These are phyloP conservation scores for Natator depressus DNA, from an alignment of 2,113 vertebrate genomes.

Conservation along the genomic window DNA sequence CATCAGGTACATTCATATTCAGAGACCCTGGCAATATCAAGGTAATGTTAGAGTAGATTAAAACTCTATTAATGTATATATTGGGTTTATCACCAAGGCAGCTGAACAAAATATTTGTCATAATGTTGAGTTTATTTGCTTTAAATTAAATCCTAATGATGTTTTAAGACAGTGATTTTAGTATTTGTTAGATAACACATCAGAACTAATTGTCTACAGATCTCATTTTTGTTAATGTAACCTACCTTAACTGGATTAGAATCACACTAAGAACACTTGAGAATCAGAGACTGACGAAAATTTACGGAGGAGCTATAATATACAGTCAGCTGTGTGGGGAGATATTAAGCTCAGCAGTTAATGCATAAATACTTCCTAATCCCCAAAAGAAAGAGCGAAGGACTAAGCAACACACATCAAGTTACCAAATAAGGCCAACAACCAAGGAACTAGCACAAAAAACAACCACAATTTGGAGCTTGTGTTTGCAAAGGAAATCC, in stretches of 20 bases:
- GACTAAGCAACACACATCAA: neutral
- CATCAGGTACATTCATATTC: no score
- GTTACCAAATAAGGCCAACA: neutral
- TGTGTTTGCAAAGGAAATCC: neutral
- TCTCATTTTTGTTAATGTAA: neutral
- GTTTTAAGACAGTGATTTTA: neutral
- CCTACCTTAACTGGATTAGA: neutral
- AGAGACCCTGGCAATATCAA: no score
- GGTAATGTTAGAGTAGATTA: no score
- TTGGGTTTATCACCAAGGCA: neutral
- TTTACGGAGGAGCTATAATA: fast-evolving
- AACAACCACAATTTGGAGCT: neutral
- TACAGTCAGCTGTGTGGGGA: neutral
- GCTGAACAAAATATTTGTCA: neutral
- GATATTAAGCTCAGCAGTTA: neutral
- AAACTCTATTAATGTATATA: no score
- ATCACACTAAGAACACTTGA: neutral
- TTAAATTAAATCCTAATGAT: neutral
- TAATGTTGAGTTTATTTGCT: neutral
- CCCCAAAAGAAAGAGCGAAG: neutral
- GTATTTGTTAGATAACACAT: neutral
- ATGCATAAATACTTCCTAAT: neutral
- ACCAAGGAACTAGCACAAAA: neutral
- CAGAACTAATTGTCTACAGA: neutral
- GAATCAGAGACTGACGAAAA: neutral